These are phyloP conservation scores for Neosalanx taihuensis DNA, from an alignment of 2,797 vertebrate genomes.

Conservation along the genomic window DNA sequence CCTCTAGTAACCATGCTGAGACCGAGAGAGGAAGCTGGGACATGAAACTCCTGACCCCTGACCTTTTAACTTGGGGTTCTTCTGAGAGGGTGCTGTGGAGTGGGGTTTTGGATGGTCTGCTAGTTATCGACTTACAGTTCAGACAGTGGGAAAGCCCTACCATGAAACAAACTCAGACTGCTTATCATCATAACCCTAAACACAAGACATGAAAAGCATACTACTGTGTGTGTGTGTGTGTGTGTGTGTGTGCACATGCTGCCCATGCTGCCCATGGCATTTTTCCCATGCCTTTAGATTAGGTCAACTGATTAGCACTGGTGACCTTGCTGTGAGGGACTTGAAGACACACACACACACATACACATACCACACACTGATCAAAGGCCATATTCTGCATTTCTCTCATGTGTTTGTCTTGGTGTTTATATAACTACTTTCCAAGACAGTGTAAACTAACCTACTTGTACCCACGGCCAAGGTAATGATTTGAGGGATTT, in stretches of 20 bases:
- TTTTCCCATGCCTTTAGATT: not conserved
- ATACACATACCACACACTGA: not conserved
- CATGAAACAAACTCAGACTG: constrained; percentile 34
- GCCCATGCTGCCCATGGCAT: not conserved
- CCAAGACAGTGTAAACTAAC: too few species aligned
- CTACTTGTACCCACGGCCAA: too few species aligned
- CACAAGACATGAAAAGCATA: not conserved
- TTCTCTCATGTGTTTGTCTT: too few species aligned
- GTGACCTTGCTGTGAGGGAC: not conserved
- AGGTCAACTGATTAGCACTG: not conserved
- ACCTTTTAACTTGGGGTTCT: not conserved
- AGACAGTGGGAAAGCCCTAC: constrained; percentile 1
- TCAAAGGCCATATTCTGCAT: too few species aligned
- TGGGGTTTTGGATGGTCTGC: not conserved
- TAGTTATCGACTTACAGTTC: constrained; percentile 17
- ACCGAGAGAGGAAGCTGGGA: not conserved
- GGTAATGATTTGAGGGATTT: too few species aligned
- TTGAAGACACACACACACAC: not conserved
- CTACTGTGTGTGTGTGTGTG: not conserved
- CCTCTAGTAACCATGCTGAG: not conserved
- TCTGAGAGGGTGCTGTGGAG: not conserved
- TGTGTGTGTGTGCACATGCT: not conserved
- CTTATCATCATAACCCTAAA: constrained; percentile 10
- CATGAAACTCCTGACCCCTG: not conserved
- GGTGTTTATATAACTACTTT: too few species aligned